These are phyloP conservation scores for Rhinoptilus africanus DNA, from an alignment of 2,113 vertebrate species.

Conservation along the genomic window DNA sequence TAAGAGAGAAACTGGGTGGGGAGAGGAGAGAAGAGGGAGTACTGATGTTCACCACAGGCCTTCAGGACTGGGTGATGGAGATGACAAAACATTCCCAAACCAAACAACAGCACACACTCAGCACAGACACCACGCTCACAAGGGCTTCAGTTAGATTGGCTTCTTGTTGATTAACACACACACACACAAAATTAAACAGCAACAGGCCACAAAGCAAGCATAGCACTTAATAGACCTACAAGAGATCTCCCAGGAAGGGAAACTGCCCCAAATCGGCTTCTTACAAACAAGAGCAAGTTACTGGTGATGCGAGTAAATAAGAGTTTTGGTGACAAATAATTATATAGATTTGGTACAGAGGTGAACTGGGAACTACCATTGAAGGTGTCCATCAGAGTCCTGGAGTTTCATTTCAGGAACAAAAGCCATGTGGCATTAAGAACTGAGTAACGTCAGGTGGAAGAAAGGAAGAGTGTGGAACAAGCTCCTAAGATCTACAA, in stretches of 20 bases:
- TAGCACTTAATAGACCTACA: not conserved
- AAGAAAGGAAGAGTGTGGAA: not conserved
- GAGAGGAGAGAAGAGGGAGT: not conserved
- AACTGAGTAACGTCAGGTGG: not conserved
- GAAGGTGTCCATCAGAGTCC: not conserved
- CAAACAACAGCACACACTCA: accelerated
- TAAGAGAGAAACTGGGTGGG: not conserved
- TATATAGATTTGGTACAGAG: not conserved
- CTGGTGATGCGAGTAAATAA: not conserved
- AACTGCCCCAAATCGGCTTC: not conserved
- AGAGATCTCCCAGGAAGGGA: not conserved
- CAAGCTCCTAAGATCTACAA: not conserved
- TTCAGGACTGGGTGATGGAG: not conserved
- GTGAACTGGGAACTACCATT: not conserved
- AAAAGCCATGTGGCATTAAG: not conserved
- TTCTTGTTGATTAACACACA: not conserved
- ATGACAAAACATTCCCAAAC: not conserved
- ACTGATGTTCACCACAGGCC: not conserved
- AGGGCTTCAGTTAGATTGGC: not conserved
- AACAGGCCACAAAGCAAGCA: not conserved
- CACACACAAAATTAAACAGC: not conserved
- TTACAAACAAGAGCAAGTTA: not conserved
- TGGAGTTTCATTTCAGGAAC: not conserved
- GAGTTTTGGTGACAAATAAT: not conserved
- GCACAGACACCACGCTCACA: not conserved